These are phyloP conservation scores for Harpagoxenus sublaevis DNA, from an alignment of 2,888 invertebrate genomes.

Conservation along the genomic window DNA sequence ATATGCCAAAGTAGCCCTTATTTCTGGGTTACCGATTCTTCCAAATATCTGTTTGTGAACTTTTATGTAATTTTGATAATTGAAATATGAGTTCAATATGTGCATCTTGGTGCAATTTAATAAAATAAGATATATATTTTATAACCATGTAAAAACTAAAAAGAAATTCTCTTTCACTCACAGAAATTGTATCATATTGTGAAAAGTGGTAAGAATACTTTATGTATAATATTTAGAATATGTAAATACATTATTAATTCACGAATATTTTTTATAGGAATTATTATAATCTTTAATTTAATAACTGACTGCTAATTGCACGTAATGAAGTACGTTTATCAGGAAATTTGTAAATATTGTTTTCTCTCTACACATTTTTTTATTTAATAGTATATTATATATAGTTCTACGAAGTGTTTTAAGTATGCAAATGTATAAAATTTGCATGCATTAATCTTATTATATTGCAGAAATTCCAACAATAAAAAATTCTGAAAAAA, in stretches of 20 bases:
- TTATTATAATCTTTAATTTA: neutral
- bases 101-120: slow-evolving; percentile 27
- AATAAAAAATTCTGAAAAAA: neutral
- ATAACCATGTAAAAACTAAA: slow-evolving; percentile 63
- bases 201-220: slow-evolving; percentile 18
- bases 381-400: slow-evolving; percentile 32
- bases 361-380: slow-evolving; percentile 39
- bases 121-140: slow-evolving; percentile 19
- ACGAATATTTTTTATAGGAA: neutral
- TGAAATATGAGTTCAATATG: neutral
- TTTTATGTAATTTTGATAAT: slow-evolving; percentile 5
- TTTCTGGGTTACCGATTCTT: slow-evolving; percentile 30
- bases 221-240: slow-evolving; percentile 6
- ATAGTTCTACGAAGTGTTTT: neutral
- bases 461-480: neutral
- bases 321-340: neutral
- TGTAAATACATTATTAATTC: neutral
- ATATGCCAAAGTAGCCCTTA: neutral
- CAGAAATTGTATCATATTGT: neutral
- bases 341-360: slow-evolving; percentile 49
- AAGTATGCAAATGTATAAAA: neutral
- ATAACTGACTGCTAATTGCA: neutral
- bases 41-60: slow-evolving; percentile 9
- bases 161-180: neutral
- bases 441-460: neutral